These are phyloP conservation scores for Varanus salvator DNA, from an alignment of 2,113 vertebrate species.

Conservation along the genomic window DNA sequence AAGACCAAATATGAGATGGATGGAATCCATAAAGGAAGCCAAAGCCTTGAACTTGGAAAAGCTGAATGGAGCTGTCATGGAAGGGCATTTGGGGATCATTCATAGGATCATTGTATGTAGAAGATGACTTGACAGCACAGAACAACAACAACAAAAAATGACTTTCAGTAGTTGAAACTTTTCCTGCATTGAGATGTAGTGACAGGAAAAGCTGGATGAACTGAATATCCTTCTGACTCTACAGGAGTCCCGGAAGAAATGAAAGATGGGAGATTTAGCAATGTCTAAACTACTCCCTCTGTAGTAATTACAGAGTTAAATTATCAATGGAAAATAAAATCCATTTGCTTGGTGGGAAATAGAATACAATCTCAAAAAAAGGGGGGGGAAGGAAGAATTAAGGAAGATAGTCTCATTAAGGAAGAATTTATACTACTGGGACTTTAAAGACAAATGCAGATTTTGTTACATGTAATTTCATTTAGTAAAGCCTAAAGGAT, in stretches of 20 bases:
- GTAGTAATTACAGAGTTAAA: neutral
- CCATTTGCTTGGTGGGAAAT: neutral
- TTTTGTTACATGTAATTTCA: neutral
- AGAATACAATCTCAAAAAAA: neutral
- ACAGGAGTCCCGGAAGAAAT: too few relatives aligned
- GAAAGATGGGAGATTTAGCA: neutral
- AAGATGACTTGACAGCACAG: too few relatives aligned
- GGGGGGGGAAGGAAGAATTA: too few relatives aligned
- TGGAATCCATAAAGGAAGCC: too few relatives aligned
- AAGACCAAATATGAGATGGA: too few relatives aligned
- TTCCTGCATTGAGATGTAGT: neutral
- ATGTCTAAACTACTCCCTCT: too few relatives aligned
- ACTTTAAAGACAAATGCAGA: neutral
- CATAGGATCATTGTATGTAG: too few relatives aligned
- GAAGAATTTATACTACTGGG: neutral
- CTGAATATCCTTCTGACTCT: neutral
- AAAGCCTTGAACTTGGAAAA: too few relatives aligned
- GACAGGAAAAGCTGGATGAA: too few relatives aligned
- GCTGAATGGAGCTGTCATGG: too few relatives aligned
- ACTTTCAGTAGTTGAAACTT: neutral
- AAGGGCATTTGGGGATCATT: too few relatives aligned
- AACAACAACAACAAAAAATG: too few relatives aligned
- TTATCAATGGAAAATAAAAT: neutral
- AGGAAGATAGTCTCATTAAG: neutral
- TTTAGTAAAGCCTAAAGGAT: neutral